Conservation (phyloP, 2,113 vertebrate genomes). For the Bos indicus region DNA sequence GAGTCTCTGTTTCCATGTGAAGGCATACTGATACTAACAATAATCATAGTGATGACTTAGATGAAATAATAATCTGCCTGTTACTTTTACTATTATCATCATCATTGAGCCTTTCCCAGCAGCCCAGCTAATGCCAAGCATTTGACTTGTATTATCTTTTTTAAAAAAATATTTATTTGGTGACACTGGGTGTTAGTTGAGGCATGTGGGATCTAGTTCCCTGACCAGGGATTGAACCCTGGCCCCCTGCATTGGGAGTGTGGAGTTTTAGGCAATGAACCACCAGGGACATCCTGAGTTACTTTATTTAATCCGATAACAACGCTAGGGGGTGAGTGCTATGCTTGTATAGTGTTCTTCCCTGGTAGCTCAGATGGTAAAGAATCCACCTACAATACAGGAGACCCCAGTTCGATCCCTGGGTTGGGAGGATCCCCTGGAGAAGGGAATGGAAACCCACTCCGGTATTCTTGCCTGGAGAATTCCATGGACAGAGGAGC, state of each 20-base stretch:
- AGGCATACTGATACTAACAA: not conserved
- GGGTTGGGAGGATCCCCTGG: not conserved
- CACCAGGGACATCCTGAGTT: not conserved
- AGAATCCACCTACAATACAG: not conserved
- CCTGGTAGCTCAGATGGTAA: not conserved
- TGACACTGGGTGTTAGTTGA: not conserved
- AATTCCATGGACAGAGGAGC: not conserved
- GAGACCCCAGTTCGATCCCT: not conserved
- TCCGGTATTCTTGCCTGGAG: not conserved
- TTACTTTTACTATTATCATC: not conserved
- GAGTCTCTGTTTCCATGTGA: not conserved
- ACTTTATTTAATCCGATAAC: not conserved
- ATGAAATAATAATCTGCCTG: not conserved
- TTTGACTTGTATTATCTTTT: not conserved
- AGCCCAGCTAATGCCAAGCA: not conserved
- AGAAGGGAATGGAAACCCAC: not conserved
- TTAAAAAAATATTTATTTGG: not conserved
- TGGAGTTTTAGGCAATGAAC: not conserved
- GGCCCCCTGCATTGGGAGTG: not conserved
- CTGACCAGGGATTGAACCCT: not conserved
- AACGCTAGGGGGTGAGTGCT: fast-evolving
- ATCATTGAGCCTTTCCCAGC: not conserved
- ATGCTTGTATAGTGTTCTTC: not conserved
- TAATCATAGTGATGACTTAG: not conserved
- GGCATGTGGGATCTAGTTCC: not conserved